phyloP scores from a whole-genome alignment of 64 coral and sea anemone genomes.

The Pocillopora verrucosa region DNA sequence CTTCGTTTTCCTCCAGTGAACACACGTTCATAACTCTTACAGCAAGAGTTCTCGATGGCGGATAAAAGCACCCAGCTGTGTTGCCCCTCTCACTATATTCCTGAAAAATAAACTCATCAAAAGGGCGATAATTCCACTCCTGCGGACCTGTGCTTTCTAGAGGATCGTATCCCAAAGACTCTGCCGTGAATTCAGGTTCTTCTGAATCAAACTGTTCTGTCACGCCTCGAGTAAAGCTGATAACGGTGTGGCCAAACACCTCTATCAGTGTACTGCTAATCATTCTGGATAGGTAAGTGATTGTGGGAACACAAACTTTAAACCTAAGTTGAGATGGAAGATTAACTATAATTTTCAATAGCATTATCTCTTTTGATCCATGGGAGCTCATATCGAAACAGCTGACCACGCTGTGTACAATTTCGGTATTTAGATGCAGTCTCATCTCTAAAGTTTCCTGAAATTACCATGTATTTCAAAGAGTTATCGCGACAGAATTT shows the following conservation, averaged over 20 bases:
- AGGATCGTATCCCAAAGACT: conserved; percentile 6
- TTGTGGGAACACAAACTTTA: background rate
- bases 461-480: too few species aligned
- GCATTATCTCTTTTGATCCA: too few species aligned
- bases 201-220: conserved; percentile 10
- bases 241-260: background rate
- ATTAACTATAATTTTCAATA: too few species aligned
- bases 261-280: background rate
- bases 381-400: too few species aligned
- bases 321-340: too few species aligned
- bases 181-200: conserved; percentile 17
- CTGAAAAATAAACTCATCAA: conserved; percentile 13
- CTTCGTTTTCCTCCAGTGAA: background rate
- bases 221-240: conserved; percentile 3
- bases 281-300: background rate
- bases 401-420: too few species aligned
- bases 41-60: background rate
- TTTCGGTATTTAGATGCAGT: too few species aligned
- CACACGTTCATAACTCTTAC: background rate
- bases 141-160: background rate
- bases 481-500: too few species aligned
- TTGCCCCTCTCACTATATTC: background rate
- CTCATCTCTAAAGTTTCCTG: too few species aligned
- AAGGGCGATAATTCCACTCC: conserved; percentile 10
- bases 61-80: background rate